These are phyloP conservation scores for Calidris pygmaea DNA, from an alignment of 2,113 vertebrate species.

Conservation along the genomic window DNA sequence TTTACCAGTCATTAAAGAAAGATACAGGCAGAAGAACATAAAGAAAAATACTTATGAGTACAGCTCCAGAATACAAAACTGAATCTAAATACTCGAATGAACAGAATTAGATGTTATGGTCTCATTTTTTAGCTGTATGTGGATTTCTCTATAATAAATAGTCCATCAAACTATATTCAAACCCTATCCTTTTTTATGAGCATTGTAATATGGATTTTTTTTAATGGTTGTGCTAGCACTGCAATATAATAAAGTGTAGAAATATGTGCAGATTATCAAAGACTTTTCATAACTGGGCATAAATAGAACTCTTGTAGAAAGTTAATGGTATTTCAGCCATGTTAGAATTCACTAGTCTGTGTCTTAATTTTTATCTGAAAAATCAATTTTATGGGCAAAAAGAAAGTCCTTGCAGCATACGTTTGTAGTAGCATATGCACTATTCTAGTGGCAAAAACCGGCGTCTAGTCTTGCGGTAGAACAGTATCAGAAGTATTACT, in stretches of 20 bases:
- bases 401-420: neutral
- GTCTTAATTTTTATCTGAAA: neutral
- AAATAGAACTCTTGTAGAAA: neutral
- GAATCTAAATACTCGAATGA: neutral
- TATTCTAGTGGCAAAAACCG: neutral
- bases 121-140: neutral
- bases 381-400: neutral
- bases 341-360: neutral
- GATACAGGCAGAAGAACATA: neutral
- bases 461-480: neutral
- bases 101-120: neutral
- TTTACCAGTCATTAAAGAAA: neutral
- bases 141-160: neutral
- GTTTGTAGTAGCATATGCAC: neutral
- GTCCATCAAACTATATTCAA: neutral
- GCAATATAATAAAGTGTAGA: neutral
- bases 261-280: neutral
- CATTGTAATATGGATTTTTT: neutral
- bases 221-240: neutral
- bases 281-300: neutral
- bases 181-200: neutral
- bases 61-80: neutral
- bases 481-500: neutral
- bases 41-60: neutral
- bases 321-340: neutral